Evolutionary conservation across 2,888 invertebrate species (phyloP).

Genomic region (Pseudococcus viburni): DNA sequence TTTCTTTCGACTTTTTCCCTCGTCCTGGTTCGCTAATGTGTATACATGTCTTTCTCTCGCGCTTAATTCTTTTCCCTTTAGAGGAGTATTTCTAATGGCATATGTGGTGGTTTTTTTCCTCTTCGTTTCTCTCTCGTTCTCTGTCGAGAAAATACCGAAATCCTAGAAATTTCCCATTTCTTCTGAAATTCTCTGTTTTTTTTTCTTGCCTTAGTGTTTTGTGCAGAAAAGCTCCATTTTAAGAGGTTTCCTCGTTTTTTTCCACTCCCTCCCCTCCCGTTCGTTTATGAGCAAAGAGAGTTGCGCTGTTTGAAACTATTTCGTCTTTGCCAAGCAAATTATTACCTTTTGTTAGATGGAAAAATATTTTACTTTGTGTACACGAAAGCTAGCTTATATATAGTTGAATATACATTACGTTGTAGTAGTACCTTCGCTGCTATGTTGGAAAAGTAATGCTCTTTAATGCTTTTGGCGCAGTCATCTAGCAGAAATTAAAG

Average conservation of each 20-base stretch:
- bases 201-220: slow-evolving; percentile 3
- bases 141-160: not conserved
- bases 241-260: slow-evolving; percentile 10
- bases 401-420: not conserved
- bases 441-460: not conserved
- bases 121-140: not conserved
- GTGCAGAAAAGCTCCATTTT: not conserved
- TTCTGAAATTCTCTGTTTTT: not conserved
- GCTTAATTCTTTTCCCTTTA: slow-evolving; percentile 35
- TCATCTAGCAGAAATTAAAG: slow-evolving; percentile 32
- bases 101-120: slow-evolving; percentile 9
- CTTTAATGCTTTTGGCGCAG: slow-evolving; percentile 7
- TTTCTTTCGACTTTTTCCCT: not conserved
- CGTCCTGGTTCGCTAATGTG: not conserved
- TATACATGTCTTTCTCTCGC: not conserved
- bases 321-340: slow-evolving; percentile 37
- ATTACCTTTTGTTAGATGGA: slow-evolving; percentile 15
- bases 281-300: not conserved
- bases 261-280: not conserved
- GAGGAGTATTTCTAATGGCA: slow-evolving; percentile 29
- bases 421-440: not conserved
- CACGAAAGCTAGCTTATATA: not conserved
- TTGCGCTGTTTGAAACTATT: slow-evolving; percentile 9
- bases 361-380: slow-evolving; percentile 5
- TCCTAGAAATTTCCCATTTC: not conserved